A percentile compares a stretch with the other conserved stretches of the same genome.
phyloP scores from a whole-genome alignment of 2,888 invertebrate species.

The Xestoiulus laeticollis region DNA sequence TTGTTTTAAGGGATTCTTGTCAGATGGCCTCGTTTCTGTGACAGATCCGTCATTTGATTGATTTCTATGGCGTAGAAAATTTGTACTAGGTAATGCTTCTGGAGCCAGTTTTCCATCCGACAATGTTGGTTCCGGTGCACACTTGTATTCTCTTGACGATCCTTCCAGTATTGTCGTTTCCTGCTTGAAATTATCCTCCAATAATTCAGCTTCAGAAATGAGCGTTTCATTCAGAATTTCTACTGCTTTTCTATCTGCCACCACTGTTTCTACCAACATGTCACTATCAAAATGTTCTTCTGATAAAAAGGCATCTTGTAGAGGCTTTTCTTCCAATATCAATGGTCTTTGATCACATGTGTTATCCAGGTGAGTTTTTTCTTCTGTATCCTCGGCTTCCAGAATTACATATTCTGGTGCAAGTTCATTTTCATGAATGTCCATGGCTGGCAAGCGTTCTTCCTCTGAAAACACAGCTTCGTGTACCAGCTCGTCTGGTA shows the following conservation, averaged over 20 bases:
- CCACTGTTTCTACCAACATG: not conserved
- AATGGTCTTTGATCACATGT: not conserved
- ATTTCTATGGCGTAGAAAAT: not conserved
- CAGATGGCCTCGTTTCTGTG: not conserved
- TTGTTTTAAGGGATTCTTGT: not conserved
- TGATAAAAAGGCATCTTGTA: not conserved
- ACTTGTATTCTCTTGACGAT: not conserved
- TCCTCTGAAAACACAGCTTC: not conserved
- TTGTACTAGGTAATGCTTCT: not conserved
- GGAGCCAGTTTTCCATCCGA: not conserved
- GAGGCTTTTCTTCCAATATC: not conserved
- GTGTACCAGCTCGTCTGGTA: not conserved
- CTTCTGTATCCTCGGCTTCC: not conserved
- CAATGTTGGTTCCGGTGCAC: not conserved
- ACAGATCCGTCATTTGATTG: not conserved
- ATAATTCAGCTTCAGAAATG: not conserved
- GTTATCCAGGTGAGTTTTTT: not conserved
- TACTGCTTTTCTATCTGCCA: not conserved
- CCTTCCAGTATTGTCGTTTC: not conserved
- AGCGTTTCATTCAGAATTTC: not conserved
- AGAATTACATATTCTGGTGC: not conserved
- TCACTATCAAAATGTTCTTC: not conserved
- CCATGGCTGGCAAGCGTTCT: not conserved
- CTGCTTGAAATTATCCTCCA: not conserved
- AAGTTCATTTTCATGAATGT: not conserved